Percentiles rank a stretch among this genome's conserved stretches.
phyloP scores from a whole-genome alignment of 1,140 invertebrate genomes.

The Triops longicaudatus region DNA sequence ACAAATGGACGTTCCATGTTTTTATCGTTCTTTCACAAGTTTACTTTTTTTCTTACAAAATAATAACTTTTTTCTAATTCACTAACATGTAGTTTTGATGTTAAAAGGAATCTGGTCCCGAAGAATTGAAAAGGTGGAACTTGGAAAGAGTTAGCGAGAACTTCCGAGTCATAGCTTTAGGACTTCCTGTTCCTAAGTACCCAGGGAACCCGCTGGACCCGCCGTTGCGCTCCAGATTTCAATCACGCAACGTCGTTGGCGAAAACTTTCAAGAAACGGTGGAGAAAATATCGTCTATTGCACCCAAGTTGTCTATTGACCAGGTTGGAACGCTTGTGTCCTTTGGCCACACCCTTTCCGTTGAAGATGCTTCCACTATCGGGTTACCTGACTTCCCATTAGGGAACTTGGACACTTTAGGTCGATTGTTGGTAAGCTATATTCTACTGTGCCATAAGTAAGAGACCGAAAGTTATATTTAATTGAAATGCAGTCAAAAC shows the following conservation, averaged over 20 bases:
- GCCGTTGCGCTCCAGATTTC: constrained; percentile 87
- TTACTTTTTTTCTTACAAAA: too few relatives aligned
- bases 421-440: constrained; percentile 60
- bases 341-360: constrained; percentile 29
- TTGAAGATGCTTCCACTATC: constrained; percentile 38
- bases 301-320: constrained; percentile 30
- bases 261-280: constrained; percentile 38
- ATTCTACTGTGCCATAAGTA: too few relatives aligned
- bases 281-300: not conserved
- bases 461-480: too few relatives aligned
- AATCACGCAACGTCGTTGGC: constrained; percentile 69
- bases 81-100: constrained; percentile 16
- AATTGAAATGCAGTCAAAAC: too few relatives aligned
- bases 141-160: constrained; percentile 80
- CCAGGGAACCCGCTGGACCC: constrained; percentile 90
- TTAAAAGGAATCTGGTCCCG: constrained; percentile 60
- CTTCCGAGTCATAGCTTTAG: constrained; percentile 84
- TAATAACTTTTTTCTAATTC: too few relatives aligned
- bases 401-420: constrained; percentile 61
- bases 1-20: not conserved
- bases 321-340: constrained; percentile 31
- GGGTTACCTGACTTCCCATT: constrained; percentile 84
- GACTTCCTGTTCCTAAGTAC: constrained; percentile 77
- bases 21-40: not conserved
- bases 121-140: constrained; percentile 75